phyloP scores from a whole-genome alignment of 2,113 vertebrate species.

The Turnix velox region DNA sequence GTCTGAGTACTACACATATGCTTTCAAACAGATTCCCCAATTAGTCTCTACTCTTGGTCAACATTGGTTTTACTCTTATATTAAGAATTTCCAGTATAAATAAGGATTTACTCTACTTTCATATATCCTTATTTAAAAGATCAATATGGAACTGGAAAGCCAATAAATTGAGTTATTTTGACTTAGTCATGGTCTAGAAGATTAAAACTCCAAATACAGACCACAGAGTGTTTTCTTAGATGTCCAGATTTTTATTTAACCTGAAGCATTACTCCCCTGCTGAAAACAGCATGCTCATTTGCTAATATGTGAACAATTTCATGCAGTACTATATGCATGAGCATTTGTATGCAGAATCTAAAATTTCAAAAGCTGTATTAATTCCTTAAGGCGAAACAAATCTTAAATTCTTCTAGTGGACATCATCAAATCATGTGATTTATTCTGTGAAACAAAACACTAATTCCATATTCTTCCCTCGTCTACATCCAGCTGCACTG shows the following conservation, averaged over 20 bases:
- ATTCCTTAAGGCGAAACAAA: neutral
- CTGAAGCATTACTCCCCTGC: neutral
- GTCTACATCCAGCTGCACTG: neutral
- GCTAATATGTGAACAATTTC: neutral
- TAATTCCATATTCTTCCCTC: neutral
- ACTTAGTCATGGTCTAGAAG: neutral
- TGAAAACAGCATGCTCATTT: neutral
- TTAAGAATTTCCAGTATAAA: neutral
- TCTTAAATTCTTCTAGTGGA: neutral
- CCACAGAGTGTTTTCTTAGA: neutral
- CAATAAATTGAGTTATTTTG: neutral
- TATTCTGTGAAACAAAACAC: neutral
- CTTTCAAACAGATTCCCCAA: constrained; percentile 1
- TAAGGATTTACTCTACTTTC: neutral
- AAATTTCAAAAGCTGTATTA: neutral
- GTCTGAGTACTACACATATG: neutral
- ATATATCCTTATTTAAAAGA: neutral
- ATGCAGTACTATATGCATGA: neutral
- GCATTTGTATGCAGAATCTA: neutral
- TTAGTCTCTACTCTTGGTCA: neutral
- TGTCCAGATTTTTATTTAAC: neutral
- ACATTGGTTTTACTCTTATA: neutral
- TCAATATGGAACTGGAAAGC: neutral
- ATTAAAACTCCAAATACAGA: neutral
- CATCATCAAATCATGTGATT: neutral